A percentile compares a stretch with the other conserved stretches of the same genome.
phyloP scores from a whole-genome alignment of 2,113 vertebrate genomes.

The Gracilinanus agilis region DNA sequence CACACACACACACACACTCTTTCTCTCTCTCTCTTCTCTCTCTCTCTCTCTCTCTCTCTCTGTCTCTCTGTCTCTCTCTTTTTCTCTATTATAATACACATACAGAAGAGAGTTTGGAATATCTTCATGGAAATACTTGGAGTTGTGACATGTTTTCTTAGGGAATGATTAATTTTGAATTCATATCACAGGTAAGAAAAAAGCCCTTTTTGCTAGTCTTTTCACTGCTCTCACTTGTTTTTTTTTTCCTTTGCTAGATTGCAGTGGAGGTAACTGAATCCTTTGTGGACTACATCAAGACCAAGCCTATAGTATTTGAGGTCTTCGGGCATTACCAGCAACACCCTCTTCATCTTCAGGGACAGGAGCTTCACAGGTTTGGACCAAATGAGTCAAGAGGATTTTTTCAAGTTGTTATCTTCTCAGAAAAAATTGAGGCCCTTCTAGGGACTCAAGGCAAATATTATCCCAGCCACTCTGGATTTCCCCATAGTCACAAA shows the following conservation, averaged over 20 bases:
- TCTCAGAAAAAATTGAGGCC: slow-evolving; percentile 23
- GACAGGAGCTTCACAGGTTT: slow-evolving; percentile 94
- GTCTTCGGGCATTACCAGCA: slow-evolving; percentile 99
- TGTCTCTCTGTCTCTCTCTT: too few species aligned
- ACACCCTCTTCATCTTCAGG: slow-evolving; percentile 93
- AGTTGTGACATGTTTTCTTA: background rate
- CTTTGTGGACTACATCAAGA: slow-evolving; percentile 97
- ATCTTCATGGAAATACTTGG: background rate
- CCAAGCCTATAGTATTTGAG: slow-evolving; percentile 97
- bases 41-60: too few species aligned
- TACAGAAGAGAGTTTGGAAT: background rate
- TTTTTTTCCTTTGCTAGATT: slow-evolving; percentile 84
- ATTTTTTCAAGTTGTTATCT: slow-evolving; percentile 12
- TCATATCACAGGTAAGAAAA: background rate
- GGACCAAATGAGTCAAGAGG: slow-evolving; percentile 13
- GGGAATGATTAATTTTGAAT: background rate
- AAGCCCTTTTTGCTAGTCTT: background rate
- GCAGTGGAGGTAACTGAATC: slow-evolving; percentile 98
- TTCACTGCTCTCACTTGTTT: background rate
- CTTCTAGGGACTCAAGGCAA: slow-evolving; percentile 20
- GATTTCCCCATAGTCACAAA: background rate
- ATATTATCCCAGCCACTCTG: background rate
- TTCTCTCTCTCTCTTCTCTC: too few species aligned
- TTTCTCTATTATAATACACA: too few species aligned
- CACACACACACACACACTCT: too few species aligned